Evolutionary conservation across 2,113 vertebrate species (phyloP).

Genomic region (Esox niger): DNA sequence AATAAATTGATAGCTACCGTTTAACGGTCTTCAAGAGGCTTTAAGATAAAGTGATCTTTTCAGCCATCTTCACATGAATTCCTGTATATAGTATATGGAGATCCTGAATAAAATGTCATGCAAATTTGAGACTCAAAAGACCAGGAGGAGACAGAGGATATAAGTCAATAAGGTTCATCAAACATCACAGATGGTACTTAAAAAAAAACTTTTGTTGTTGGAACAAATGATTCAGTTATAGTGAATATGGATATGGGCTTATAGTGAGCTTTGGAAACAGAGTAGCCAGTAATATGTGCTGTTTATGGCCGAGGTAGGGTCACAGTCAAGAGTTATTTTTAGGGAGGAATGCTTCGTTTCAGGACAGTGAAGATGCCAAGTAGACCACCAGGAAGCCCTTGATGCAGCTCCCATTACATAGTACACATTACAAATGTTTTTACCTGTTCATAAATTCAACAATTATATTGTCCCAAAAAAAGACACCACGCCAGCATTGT

Average conservation of each 20-base stretch:
- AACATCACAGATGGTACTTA: background rate
- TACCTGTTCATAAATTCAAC: background rate
- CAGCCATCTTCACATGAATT: background rate
- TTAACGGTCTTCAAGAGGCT: background rate
- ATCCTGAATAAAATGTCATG: background rate
- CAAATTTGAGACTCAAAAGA: background rate
- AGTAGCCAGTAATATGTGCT: background rate
- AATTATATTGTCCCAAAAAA: slow-evolving; percentile 44
- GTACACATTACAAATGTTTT: background rate
- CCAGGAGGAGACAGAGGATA: background rate
- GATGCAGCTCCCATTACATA: background rate
- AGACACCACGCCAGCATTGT: slow-evolving; percentile 75
- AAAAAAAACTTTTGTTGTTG: background rate
- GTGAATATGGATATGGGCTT: background rate
- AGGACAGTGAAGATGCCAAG: background rate
- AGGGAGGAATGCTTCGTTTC: background rate
- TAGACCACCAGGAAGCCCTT: background rate
- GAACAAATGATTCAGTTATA: background rate
- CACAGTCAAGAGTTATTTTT: background rate
- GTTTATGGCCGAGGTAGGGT: background rate
- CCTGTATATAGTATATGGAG: slow-evolving; percentile 5
- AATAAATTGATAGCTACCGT: background rate
- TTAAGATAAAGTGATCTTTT: slow-evolving; percentile 22
- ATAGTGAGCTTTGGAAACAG: background rate
- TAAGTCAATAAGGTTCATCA: background rate